These are phyloP conservation scores for Coendou prehensilis DNA, from an alignment of 2,797 vertebrate genomes.

Conservation along the genomic window DNA sequence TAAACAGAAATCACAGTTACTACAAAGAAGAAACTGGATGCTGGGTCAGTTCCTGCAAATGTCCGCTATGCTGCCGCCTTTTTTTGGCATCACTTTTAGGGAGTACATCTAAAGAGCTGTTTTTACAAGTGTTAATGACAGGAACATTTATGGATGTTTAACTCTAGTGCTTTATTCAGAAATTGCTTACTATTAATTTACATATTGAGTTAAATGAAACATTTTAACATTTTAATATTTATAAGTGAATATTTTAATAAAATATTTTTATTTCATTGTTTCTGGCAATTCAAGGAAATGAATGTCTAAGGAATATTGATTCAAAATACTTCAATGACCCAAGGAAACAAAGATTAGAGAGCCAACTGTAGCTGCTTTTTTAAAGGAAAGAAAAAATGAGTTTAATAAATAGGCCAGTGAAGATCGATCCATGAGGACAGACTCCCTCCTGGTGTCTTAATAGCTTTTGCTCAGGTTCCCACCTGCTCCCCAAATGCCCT, in stretches of 20 bases:
- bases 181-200: constrained; percentile 40
- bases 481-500: background rate
- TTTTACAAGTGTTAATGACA: constrained; percentile 19
- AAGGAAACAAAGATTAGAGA: constrained; percentile 65
- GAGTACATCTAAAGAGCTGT: background rate
- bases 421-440: background rate
- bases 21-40: background rate
- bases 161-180: background rate
- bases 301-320: constrained; percentile 61
- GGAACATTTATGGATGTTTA: background rate
- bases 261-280: constrained; percentile 53
- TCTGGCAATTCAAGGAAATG: constrained; percentile 50
- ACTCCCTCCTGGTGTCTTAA: background rate
- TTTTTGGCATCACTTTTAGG: background rate
- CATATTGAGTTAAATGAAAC: constrained; percentile 57
- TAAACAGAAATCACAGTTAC: background rate
- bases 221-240: constrained; percentile 17
- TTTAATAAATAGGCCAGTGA: constrained; percentile 18
- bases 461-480: background rate
- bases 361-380: constrained; percentile 48
- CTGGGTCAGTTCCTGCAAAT: background rate
- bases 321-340: constrained; percentile 19
- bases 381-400: background rate
- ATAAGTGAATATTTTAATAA: constrained; percentile 59
- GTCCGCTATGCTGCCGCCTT: background rate